Evolutionary conservation across 2,113 vertebrate genomes (phyloP), one percentile per base, ranked within the genome.

Genomic region (Myotis yumanensis): DNA sequence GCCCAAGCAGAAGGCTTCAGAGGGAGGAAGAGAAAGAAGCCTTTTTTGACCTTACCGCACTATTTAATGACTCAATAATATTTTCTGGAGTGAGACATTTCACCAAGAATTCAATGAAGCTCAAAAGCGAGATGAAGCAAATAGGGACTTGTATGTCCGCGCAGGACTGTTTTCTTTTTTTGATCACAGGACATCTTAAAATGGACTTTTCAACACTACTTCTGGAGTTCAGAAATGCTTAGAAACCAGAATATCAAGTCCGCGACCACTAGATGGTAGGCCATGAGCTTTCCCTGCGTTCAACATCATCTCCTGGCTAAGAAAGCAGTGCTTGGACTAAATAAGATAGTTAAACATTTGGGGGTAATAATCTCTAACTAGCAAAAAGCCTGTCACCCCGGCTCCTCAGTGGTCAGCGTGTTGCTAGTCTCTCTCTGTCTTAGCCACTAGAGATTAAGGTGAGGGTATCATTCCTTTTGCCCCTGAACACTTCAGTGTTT

Each of bases 111-210:
- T 71, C 32, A 3, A 28, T 35, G 48, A 57, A 57, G 43, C 59
- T 37, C 79, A 71, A 11, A 43, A 37, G 68, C 54, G 23, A 66
- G 43, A 54, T 82, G 73, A 32, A 37, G 8, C 52, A 72, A 15
- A 2, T 8, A 1, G 0, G 3, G 51, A 0, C 62, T 1, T 54
- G 43, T 22, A 1, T 11, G 3, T 22, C 12, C 14, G 0, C 0
- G 11, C 30, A 4, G 40, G 46, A 2, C 35, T 30, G 30, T 62
- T 77, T 69, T 2, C 59, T 37, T 75, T 37, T 71, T 91, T 86
- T 59, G 46, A 79, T 83, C 62, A 18, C 11, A 1, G 28, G 40
- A 11, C 52, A 5, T 11, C 51, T 72, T 57, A 14, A 86, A 71
- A 64, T 48, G 57, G 40, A 23, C 57, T 91, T 90, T 68, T 75